Base-by-base conservation (phyloP, 2,113 vertebrate genomes). In the Chaetorhynchus papuensis region DNA sequence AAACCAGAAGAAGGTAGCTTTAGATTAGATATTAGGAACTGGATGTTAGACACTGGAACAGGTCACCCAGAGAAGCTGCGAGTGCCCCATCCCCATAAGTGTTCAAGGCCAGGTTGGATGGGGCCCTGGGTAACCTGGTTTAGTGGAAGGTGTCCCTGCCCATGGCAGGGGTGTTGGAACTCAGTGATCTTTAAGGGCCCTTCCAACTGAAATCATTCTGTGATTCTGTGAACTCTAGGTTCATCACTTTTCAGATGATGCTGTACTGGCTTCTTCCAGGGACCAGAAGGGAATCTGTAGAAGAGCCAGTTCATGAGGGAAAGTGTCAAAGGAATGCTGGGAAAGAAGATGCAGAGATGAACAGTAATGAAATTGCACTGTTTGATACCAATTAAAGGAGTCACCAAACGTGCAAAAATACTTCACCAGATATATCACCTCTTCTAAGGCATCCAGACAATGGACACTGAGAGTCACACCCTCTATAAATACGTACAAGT, bases 161-260 rank as follows among this genome's bases (percentile, higher is more conserved):
- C 7, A 2, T 33, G 60, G 26, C 26, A 47, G 41, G 18, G 21
- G 15, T 19, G 15, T 10, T 60, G 60, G n/a, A 57, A 78, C 22
- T 44, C 0, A 0, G 10, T 50, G 33, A n/a, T 41, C 33, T 52
- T 28, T 35, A 17, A 20, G 45, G 45, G 15, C 5, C 11, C 19
- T 54, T 86, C 41, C 82, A 80, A 28, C 19, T 37, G 53, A 61
- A 57, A 42, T 37, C 12, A 21, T 42, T 45, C 53, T 13, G 14
- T 2, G 5, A 28, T 24, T 74, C 35, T 47, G 42, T 37, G 54
- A 66, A 71, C 47, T 90, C 64, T 3, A 37, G 41, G 23, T 44
- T 68, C 0, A 44, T 66, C 64, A 63, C 18, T 63, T 81, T 88
- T 68, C 11, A 44, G 33, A 31, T 23, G 11, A 39, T 9, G 21